Conservation (phyloP, 2,888 invertebrate species). For the Cheilosia scutellata region DNA sequence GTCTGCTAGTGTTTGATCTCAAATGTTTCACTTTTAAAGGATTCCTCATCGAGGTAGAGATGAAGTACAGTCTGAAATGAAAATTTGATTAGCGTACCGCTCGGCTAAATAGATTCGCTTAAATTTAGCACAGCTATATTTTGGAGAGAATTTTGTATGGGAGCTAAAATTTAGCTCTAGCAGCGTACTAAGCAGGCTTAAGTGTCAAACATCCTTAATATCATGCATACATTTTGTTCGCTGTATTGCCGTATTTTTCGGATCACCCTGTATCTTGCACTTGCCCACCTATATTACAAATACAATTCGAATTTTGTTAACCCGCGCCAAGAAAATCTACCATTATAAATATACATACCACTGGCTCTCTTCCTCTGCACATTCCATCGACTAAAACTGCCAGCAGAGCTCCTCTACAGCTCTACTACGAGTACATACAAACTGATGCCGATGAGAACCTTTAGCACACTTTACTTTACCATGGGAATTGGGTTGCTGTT, state of each 20-base stretch:
- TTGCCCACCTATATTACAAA: constrained; percentile 19
- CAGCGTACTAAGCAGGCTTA: too few species aligned
- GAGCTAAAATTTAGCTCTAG: too few species aligned
- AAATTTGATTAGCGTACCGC: too few species aligned
- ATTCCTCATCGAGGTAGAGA: too few species aligned
- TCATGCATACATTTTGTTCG: too few species aligned
- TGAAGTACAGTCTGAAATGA: too few species aligned
- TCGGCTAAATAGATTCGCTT: too few species aligned
- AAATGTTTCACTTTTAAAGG: too few species aligned
- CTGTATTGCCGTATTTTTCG: background rate
- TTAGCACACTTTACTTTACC: constrained; percentile 73
- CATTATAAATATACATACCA: background rate
- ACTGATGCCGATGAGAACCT: constrained; percentile 39
- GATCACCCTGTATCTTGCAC: constrained; percentile 51
- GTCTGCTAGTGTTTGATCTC: too few species aligned
- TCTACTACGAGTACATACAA: background rate
- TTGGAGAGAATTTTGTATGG: too few species aligned
- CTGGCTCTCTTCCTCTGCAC: background rate
- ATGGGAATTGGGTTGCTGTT: constrained; percentile 76
- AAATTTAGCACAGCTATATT: too few species aligned
- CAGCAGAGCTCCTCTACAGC: constrained; percentile 1
- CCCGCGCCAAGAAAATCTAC: constrained; percentile 60
- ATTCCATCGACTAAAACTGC: constrained; percentile 7
- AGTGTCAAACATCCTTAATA: too few species aligned
- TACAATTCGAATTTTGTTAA: constrained; percentile 12